These are phyloP conservation scores for Caretta caretta DNA, from an alignment of 2,113 vertebrate species.

Conservation along the genomic window DNA sequence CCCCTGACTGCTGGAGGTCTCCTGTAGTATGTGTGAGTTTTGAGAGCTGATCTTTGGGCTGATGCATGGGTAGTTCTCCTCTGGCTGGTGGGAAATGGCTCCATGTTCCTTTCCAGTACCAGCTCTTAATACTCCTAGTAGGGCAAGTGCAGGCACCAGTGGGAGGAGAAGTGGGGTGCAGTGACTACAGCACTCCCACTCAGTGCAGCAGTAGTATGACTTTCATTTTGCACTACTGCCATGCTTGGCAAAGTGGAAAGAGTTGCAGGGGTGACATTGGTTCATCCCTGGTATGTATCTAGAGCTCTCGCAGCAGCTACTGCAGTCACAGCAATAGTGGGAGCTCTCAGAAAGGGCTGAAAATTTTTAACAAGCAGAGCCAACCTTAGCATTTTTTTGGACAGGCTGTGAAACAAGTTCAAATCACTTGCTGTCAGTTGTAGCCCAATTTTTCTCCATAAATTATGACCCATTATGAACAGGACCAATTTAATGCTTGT, in stretches of 20 bases:
- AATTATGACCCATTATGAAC: neutral
- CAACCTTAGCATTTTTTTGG: neutral
- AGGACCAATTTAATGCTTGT: neutral
- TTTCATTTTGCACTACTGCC: neutral
- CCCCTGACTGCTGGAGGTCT: neutral
- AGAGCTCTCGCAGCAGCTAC: neutral
- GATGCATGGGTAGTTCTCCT: neutral
- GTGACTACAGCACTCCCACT: neutral
- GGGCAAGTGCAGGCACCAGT: neutral
- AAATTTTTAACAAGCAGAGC: rapidly evolving
- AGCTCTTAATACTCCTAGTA: neutral
- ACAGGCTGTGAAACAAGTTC: neutral
- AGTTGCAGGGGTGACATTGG: neutral
- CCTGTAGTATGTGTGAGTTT: neutral
- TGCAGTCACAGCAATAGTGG: neutral
- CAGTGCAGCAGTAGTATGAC: neutral
- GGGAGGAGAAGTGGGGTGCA: neutral
- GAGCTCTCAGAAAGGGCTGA: rapidly evolving
- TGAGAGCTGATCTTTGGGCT: neutral
- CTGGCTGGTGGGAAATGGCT: neutral
- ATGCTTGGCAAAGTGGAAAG: neutral
- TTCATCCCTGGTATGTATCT: neutral
- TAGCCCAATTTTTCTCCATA: neutral
- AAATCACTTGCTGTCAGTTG: neutral
- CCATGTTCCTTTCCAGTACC: neutral